Percentiles rank a stretch among this genome's conserved stretches.
phyloP scores from a whole-genome alignment of 2,113 vertebrate species.

The Callipepla californica region DNA sequence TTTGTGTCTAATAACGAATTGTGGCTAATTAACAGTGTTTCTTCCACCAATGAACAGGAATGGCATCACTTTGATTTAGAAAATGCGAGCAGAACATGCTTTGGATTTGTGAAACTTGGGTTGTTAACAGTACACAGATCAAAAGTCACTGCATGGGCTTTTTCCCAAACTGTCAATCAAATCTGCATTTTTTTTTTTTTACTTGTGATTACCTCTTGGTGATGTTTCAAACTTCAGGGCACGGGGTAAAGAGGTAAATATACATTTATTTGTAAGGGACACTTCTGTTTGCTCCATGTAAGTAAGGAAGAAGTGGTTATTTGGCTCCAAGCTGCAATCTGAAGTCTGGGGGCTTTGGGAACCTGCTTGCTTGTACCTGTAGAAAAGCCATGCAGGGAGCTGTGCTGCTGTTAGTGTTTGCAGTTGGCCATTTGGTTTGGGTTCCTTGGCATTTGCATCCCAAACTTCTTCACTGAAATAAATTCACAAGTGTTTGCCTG shows the following conservation, averaged over 20 bases:
- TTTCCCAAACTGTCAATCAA: background rate
- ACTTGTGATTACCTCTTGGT: background rate
- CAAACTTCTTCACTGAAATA: slow-evolving; percentile 48
- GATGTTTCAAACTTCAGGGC: background rate
- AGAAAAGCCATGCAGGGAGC: background rate
- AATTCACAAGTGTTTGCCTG: slow-evolving; percentile 55
- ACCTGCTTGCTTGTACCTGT: slow-evolving; percentile 5
- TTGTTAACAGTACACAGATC: background rate
- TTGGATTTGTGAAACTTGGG: background rate
- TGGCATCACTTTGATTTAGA: background rate
- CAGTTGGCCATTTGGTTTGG: background rate
- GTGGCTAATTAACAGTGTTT: background rate
- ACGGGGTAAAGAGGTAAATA: background rate
- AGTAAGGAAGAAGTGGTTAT: background rate
- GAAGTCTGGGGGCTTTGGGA: background rate
- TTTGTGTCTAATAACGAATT: background rate
- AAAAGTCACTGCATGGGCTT: background rate
- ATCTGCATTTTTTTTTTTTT: background rate
- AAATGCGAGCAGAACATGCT: background rate
- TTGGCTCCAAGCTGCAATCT: background rate
- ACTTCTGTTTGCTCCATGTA: background rate
- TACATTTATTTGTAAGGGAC: background rate
- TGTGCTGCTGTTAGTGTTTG: slow-evolving; percentile 26
- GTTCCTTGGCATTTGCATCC: slow-evolving; percentile 29
- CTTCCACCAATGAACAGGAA: background rate